Conservation (phyloP, 2,797 vertebrate genomes). For the Lagocephalus sceleratus region DNA sequence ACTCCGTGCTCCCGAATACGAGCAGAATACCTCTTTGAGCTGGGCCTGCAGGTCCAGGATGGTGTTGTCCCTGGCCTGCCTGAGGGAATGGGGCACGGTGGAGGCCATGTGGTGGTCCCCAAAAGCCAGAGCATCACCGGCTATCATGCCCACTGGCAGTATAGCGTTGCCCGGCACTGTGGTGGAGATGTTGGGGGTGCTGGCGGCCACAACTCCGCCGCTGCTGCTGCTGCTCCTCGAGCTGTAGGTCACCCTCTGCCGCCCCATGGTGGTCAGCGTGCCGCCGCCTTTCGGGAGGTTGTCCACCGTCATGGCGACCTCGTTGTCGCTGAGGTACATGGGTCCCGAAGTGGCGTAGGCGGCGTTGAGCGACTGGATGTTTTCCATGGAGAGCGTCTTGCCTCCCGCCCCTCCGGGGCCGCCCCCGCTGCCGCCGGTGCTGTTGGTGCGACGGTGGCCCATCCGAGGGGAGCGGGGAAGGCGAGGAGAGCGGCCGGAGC, state of each 20-base stretch:
- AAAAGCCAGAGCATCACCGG: slow-evolving; percentile 92
- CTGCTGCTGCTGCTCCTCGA: slow-evolving; percentile 74
- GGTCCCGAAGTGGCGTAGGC: slow-evolving; percentile 96
- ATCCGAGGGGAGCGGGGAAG: slow-evolving; percentile 94
- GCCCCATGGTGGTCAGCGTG: slow-evolving; percentile 78
- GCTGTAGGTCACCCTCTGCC: slow-evolving; percentile 85
- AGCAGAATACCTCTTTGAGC: slow-evolving; percentile 85
- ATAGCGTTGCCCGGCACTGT: slow-evolving; percentile 76
- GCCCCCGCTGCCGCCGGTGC: slow-evolving; percentile 90
- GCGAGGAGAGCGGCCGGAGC: slow-evolving; percentile 91
- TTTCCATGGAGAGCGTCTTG: slow-evolving; percentile 98
- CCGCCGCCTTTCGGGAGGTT: slow-evolving; percentile 90
- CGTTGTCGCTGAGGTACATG: slow-evolving; percentile 97
- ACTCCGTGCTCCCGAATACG: no score
- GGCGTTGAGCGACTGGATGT: slow-evolving; percentile 97
- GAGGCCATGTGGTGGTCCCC: slow-evolving; percentile 98
- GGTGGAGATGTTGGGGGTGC: slow-evolving; percentile 92
- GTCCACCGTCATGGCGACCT: slow-evolving; percentile 74
- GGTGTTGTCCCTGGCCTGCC: slow-evolving; percentile 96
- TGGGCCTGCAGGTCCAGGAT: slow-evolving; percentile 97
- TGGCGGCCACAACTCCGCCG: slow-evolving; percentile 91
- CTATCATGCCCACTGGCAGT: slow-evolving; percentile 73
- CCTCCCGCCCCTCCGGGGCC: slow-evolving; percentile 85
- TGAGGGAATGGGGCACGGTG: slow-evolving; percentile 94
- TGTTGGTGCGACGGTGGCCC: slow-evolving; percentile 97